A percentile compares a stretch with the other conserved stretches of the same genome.
phyloP scores from a whole-genome alignment of 2,797 vertebrate genomes.

The Hozukius guyotensis region DNA sequence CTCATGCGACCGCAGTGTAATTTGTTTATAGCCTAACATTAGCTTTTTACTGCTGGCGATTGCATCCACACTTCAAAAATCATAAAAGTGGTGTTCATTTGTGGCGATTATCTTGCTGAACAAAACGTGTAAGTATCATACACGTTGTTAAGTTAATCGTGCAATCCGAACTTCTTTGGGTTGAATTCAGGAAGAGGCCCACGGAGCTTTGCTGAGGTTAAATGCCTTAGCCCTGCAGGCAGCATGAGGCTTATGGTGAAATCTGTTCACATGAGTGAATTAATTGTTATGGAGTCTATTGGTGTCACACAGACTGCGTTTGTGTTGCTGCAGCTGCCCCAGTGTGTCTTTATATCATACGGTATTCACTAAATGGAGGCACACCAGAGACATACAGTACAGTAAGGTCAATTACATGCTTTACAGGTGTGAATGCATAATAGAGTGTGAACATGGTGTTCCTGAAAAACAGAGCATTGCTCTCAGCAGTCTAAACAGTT shows the following conservation, averaged over 20 bases:
- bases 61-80: too few relatives aligned
- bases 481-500: not conserved
- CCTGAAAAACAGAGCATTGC: too few relatives aligned
- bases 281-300: not conserved
- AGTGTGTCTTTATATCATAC: not conserved
- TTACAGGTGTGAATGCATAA: not conserved
- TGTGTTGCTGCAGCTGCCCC: not conserved
- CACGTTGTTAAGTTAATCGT: not conserved
- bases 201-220: not conserved
- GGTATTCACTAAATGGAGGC: not conserved
- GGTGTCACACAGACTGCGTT: not conserved
- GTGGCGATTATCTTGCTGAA: too few relatives aligned
- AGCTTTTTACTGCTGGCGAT: too few relatives aligned
- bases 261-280: constrained; percentile 9
- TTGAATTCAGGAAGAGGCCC: not conserved
- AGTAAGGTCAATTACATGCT: not conserved
- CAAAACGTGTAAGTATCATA: too few relatives aligned
- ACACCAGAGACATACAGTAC: not conserved
- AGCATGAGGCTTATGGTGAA: constrained; percentile 5
- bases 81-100: too few relatives aligned
- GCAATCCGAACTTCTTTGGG: not conserved
- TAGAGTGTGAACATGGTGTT: not conserved
- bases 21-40: too few relatives aligned
- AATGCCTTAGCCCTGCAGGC: not conserved
- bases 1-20: too few relatives aligned